Conservation (phyloP, 2,888 invertebrate genomes). For the Diadegma fenestrale region DNA sequence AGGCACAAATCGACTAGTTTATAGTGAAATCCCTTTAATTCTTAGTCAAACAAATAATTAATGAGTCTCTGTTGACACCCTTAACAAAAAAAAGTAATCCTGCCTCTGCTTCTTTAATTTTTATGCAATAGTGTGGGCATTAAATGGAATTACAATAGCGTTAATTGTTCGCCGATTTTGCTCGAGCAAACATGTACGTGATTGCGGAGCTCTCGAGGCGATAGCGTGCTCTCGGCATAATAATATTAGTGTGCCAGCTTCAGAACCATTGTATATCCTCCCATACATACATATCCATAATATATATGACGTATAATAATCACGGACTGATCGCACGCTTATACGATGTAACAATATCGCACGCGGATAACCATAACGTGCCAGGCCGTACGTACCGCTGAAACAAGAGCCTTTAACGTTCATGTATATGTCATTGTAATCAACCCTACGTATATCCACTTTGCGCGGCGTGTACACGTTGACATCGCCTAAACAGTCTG, state of each 20-base stretch:
- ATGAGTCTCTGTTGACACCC: no score
- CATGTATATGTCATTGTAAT: constrained; percentile 13
- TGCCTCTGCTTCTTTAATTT: not conserved
- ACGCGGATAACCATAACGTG: constrained; percentile 68
- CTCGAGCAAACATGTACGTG: constrained; percentile 23
- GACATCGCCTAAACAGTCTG: constrained; percentile 78
- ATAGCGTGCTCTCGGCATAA: constrained; percentile 61
- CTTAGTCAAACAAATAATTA: not conserved
- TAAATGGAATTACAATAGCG: constrained; percentile 34
- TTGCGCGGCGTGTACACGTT: constrained; percentile 67
- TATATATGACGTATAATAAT: constrained; percentile 46
- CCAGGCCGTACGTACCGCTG: constrained; percentile 43
- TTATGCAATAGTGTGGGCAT: not conserved
- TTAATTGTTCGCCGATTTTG: constrained; percentile 50
- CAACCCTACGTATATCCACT: constrained; percentile 52
- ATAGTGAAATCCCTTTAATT: not conserved
- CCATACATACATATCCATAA: constrained; percentile 9
- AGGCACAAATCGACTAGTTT: not conserved
- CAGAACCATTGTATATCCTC: not conserved
- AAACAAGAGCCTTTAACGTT: constrained; percentile 39
- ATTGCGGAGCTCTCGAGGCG: constrained; percentile 42
- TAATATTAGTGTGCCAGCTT: constrained; percentile 42
- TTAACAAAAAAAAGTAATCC: no score
- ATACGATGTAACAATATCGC: constrained; percentile 69
- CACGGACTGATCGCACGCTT: constrained; percentile 62